Percentiles rank a stretch among this genome's conserved stretches.
These are phyloP conservation scores for Platycheirus rosarum DNA, from an alignment of 2,888 invertebrate species.

Conservation along the genomic window DNA sequence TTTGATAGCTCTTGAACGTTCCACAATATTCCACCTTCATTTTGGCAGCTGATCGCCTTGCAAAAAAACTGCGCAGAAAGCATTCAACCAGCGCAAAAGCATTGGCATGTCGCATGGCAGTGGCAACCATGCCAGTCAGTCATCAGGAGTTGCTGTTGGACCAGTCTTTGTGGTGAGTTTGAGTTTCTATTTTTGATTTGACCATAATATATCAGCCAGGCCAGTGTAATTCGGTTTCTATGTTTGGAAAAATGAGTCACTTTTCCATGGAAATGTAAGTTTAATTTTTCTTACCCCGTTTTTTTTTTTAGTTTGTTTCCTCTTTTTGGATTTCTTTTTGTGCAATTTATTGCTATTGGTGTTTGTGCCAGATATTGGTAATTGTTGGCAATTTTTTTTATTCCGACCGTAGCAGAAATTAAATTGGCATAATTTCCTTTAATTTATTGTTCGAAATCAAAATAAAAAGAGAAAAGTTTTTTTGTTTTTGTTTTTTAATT, in stretches of 20 bases:
- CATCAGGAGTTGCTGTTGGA: slow-evolving; percentile 26
- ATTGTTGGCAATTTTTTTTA: slow-evolving; percentile 1
- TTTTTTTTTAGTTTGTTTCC: slow-evolving; percentile 11
- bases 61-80: slow-evolving; percentile 31
- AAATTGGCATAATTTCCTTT: background rate
- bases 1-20: slow-evolving; percentile 36
- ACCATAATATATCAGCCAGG: slow-evolving; percentile 35
- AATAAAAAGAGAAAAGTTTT: too few relatives aligned
- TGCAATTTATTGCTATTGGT: slow-evolving; percentile 21
- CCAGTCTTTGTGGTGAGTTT: slow-evolving; percentile 22
- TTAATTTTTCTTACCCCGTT: slow-evolving; percentile 22
- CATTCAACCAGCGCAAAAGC: background rate
- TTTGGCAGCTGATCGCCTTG: slow-evolving; percentile 48
- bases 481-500: too few relatives aligned
- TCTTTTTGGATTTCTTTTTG: slow-evolving; percentile 6
- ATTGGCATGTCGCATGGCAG: slow-evolving; percentile 26
- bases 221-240: slow-evolving; percentile 28
- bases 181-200: slow-evolving; percentile 57
- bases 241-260: slow-evolving; percentile 58
- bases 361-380: slow-evolving; percentile 35
- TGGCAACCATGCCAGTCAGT: slow-evolving; percentile 36
- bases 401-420: background rate
- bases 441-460: too few relatives aligned
- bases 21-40: slow-evolving; percentile 37
- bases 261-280: slow-evolving; percentile 41